These are phyloP conservation scores for Meganola albula DNA, from an alignment of 2,888 invertebrate genomes.

Conservation along the genomic window DNA sequence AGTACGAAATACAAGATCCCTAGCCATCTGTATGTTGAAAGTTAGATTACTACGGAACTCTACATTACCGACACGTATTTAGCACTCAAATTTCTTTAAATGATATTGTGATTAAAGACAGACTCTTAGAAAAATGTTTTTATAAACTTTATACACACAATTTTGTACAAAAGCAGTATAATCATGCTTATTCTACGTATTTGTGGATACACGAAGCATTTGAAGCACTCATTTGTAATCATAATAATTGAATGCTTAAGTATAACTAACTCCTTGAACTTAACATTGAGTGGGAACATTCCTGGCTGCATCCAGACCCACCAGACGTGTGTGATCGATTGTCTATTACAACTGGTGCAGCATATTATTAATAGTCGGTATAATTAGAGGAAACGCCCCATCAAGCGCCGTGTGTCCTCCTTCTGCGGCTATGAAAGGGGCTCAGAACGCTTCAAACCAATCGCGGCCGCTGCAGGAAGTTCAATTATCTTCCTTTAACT, in stretches of 20 bases:
- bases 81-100: too few species aligned
- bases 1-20: too few species aligned
- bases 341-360: conserved; percentile 42
- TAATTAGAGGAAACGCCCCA: conserved; percentile 75
- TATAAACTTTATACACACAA: too few species aligned
- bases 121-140: too few species aligned
- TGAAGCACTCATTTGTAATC: too few species aligned
- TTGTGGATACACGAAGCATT: too few species aligned
- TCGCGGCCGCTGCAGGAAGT: conserved; percentile 67
- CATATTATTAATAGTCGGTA: conserved; percentile 70
- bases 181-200: too few species aligned
- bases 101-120: too few species aligned
- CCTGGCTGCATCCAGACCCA: conserved; percentile 39
- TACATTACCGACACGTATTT: too few species aligned
- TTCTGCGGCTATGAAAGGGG: conserved; percentile 56
- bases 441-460: conserved; percentile 55
- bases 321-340: conserved; percentile 56
- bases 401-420: conserved; percentile 51
- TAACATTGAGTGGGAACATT: conserved; percentile 22
- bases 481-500: conserved; percentile 75
- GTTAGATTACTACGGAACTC: too few species aligned
- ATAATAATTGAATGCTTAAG: conserved; percentile 6
- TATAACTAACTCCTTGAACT: conserved; percentile 24
- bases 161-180: too few species aligned
- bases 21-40: too few species aligned